Conservation (phyloP, 2,888 invertebrate genomes). For the Drosophila longiperda region DNA sequence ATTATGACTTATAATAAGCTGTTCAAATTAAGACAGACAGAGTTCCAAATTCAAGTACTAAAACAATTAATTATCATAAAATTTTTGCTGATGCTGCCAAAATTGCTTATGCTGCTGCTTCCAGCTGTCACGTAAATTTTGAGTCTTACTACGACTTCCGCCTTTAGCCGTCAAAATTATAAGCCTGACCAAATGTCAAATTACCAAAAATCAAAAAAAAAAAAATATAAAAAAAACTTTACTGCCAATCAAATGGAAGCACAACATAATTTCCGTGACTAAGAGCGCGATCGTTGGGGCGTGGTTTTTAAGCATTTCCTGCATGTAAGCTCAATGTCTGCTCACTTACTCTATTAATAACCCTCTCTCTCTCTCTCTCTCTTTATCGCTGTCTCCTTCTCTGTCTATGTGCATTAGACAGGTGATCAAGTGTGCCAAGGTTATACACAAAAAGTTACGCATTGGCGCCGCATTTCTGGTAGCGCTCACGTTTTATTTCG, state of each 20-base stretch:
- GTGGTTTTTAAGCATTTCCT: constrained; percentile 46
- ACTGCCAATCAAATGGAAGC: constrained; percentile 48
- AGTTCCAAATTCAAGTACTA: too few relatives aligned
- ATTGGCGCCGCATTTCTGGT: constrained; percentile 38
- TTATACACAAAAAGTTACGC: constrained; percentile 43
- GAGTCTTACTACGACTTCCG: constrained; percentile 42
- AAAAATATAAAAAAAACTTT: constrained; percentile 5
- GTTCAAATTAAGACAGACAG: too few relatives aligned
- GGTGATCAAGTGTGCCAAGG: constrained; percentile 66
- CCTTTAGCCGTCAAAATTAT: constrained; percentile 37
- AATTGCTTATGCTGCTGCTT: neutral
- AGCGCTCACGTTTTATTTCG: constrained; percentile 70
- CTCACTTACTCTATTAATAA: neutral
- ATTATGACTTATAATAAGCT: too few relatives aligned
- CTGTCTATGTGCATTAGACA: neutral
- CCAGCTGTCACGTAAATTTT: constrained; percentile 19
- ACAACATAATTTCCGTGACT: constrained; percentile 40
- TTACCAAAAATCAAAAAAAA: constrained; percentile 20
- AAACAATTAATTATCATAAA: too few relatives aligned
- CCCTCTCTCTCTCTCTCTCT: neutral
- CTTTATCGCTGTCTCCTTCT: neutral
- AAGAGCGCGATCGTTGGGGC: constrained; percentile 27
- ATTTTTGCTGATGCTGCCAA: too few relatives aligned
- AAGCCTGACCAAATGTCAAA: constrained; percentile 63
- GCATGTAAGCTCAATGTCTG: constrained; percentile 2